Base-by-base conservation (phyloP, 2,113 vertebrate genomes). In the Delphinus delphis region DNA sequence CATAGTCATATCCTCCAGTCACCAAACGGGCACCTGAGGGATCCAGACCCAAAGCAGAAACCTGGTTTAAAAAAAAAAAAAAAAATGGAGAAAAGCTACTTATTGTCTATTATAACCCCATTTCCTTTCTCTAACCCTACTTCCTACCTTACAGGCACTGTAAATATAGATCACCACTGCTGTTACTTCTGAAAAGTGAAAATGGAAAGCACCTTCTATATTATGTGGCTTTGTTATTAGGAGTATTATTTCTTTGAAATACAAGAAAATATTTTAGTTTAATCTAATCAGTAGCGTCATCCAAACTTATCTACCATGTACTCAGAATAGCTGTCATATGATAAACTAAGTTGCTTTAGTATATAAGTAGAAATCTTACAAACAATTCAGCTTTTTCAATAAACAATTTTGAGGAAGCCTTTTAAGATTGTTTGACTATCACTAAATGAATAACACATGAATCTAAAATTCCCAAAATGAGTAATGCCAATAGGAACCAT, bases 21-120 rank as follows among this genome's bases (percentile, higher is more conserved):
- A 99, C 99, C 96, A 99, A 98, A 41, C 99, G 99, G 21, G 99
- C 99, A 89, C 99, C 99, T 15, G 99, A 99, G 9, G 99, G 99
- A 98, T 99, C 99, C 97, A 99, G 98, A 5, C 98, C 99, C 88
- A 99, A 98, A 87, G 99, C 99, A 25, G 99, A 99, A 60, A 99
- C 99, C 99, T 99, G 94, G 50, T 68, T 60, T 15, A 63, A 74
- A 41, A 68, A 11, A 55, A 65, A 71, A 65, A 71, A 36, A 77
- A 44, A 38, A 33, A 63, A 58, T 11, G 53, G 23, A 41, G 21
- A 80, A 82, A 93, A 97, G 50, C 65, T 33, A 60, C 21, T 36
- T 33, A 88, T 1, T 68, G 36, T 68, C 58, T 41, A 36, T 38
- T 38, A 47, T 47, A 77, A 85, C 2, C 21, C 47, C 33, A 90